Evolutionary conservation across 2,888 invertebrate genomes (phyloP).

Genomic region (Trissolcus japonicus): DNA sequence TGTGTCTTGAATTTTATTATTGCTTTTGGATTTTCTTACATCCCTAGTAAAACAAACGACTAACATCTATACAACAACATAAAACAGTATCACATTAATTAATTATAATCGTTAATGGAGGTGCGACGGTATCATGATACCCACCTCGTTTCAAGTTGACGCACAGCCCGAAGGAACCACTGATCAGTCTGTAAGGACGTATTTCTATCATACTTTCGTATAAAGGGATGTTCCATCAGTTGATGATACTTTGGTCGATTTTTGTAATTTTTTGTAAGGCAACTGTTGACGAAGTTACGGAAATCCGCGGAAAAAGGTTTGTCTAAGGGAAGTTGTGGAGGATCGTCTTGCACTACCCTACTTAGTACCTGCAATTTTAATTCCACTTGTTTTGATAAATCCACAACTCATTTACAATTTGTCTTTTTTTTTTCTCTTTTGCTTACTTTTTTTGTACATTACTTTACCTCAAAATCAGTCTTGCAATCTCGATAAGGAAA

Average conservation of each 20-base stretch:
- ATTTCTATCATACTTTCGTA: slow-evolving; percentile 84
- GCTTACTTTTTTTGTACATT: too few species aligned
- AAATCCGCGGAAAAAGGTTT: slow-evolving; percentile 88
- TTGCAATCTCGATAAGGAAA: slow-evolving; percentile 97
- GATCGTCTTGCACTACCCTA: slow-evolving; percentile 89
- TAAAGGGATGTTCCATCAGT: slow-evolving; percentile 91
- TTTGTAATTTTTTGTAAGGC: slow-evolving; percentile 95
- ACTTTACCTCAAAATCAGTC: slow-evolving; percentile 98
- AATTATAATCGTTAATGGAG: slow-evolving; percentile 16
- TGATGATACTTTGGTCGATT: slow-evolving; percentile 95
- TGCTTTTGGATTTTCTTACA: slow-evolving; percentile 2
- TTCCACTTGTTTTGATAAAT: neutral
- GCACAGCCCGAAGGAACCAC: slow-evolving; percentile 87
- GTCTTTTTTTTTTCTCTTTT: neutral
- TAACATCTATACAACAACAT: slow-evolving; percentile 23
- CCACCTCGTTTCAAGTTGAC: slow-evolving; percentile 76
- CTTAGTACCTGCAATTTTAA: slow-evolving; percentile 73
- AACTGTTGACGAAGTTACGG: slow-evolving; percentile 92
- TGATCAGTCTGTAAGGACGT: slow-evolving; percentile 71
- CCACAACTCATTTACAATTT: neutral
- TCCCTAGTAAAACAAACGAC: slow-evolving; percentile 7
- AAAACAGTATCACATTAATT: slow-evolving; percentile 28
- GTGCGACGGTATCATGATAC: slow-evolving; percentile 45
- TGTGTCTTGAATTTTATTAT: neutral
- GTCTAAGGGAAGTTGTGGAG: slow-evolving; percentile 88